Evolutionary conservation across 2,113 vertebrate species (phyloP).

Genomic region (Dipodomys merriami): DNA sequence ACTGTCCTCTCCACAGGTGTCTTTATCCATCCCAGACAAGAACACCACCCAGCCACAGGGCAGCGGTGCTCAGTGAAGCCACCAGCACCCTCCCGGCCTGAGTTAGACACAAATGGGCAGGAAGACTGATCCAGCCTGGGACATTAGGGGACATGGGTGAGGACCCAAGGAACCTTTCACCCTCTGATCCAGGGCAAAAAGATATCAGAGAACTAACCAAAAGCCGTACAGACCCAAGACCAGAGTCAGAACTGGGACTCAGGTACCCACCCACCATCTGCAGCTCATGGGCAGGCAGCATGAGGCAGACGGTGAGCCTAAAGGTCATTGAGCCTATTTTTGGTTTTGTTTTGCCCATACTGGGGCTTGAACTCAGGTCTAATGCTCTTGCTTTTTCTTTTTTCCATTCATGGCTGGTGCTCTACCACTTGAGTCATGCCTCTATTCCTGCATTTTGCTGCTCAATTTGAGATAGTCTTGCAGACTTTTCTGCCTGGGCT

Average conservation of each 20-base stretch:
- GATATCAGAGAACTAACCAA: not conserved
- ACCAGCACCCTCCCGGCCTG: not conserved
- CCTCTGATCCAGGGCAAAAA: not conserved
- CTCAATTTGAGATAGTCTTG: no score
- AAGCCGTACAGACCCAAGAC: not conserved
- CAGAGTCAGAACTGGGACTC: not conserved
- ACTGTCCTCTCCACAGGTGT: not conserved
- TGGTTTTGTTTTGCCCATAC: not conserved
- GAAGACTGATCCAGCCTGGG: not conserved
- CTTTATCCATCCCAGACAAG: not conserved
- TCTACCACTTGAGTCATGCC: no score
- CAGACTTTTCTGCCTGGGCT: no score
- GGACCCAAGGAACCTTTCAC: not conserved
- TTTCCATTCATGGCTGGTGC: no score
- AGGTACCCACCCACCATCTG: not conserved
- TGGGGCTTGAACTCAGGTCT: no score
- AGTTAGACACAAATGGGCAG: not conserved
- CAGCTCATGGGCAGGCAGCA: not conserved
- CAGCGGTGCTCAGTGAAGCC: not conserved
- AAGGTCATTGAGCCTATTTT: not conserved
- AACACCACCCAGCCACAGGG: not conserved
- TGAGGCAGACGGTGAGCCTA: not conserved
- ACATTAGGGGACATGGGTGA: not conserved
- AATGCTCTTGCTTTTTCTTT: no score
- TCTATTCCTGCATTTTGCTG: no score